phyloP scores from a whole-genome alignment of 2,888 invertebrate genomes.

The Dryobota labecula region DNA sequence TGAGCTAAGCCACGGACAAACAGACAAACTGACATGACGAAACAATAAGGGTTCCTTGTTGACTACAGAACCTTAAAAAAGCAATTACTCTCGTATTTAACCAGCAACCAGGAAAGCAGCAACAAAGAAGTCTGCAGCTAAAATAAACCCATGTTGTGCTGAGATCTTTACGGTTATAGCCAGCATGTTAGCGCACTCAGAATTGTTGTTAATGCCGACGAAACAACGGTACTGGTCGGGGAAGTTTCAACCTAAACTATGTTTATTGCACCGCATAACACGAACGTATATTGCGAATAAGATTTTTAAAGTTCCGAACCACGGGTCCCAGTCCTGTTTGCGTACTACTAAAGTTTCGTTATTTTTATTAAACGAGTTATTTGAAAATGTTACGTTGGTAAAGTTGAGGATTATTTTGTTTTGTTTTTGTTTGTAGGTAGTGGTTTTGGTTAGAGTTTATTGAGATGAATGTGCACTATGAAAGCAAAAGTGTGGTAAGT shows the following conservation, averaged over 20 bases:
- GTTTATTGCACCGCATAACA: constrained; percentile 61
- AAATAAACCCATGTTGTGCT: constrained; percentile 51
- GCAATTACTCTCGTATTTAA: neutral
- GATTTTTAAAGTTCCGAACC: constrained; percentile 59
- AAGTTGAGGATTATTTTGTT: constrained; percentile 33
- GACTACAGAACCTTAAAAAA: no score
- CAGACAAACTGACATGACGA: no score
- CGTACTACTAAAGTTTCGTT: constrained; percentile 49
- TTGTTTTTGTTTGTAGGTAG: neutral
- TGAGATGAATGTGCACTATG: constrained; percentile 13
- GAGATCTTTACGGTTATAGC: constrained; percentile 69
- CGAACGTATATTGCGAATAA: constrained; percentile 55
- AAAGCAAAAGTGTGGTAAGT: constrained; percentile 1
- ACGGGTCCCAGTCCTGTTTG: constrained; percentile 40
- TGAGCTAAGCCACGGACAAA: no score
- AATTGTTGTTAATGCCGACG: constrained; percentile 63
- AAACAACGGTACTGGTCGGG: constrained; percentile 49
- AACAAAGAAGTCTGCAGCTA: constrained; percentile 46
- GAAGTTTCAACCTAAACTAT: constrained; percentile 62
- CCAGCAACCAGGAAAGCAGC: constrained; percentile 8
- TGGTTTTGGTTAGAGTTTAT: neutral
- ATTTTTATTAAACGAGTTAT: constrained; percentile 60
- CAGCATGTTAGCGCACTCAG: constrained; percentile 54
- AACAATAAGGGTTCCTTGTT: no score
- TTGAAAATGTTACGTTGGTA: constrained; percentile 36